Evolutionary conservation across 2,797 vertebrate genomes (phyloP).

Genomic region (Distichodus sexfasciatus): DNA sequence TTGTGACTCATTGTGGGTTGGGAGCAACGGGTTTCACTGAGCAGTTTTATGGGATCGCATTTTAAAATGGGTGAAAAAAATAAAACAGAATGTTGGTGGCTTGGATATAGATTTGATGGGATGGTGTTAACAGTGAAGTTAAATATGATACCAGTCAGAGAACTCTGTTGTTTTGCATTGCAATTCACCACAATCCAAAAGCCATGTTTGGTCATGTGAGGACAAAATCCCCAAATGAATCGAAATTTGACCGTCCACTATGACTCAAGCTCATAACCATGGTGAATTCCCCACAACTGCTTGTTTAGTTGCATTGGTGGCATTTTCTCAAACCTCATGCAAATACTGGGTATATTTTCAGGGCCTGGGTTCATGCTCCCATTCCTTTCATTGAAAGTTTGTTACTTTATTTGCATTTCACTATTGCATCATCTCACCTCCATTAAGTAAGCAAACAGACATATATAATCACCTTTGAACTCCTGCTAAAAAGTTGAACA

Average conservation of each 20-base stretch:
- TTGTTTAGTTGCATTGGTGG: constrained; percentile 42
- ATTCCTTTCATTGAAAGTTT: constrained; percentile 28
- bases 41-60: constrained; percentile 55
- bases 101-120: constrained; percentile 59
- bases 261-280: constrained; percentile 53
- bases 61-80: constrained; percentile 58
- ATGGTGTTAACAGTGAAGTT: constrained; percentile 64
- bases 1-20: constrained; percentile 30
- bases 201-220: constrained; percentile 60
- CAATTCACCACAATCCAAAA: constrained; percentile 56
- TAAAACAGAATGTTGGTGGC: constrained; percentile 55
- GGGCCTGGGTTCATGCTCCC: not conserved
- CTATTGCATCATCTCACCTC: constrained; percentile 1
- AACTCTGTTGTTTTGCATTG: constrained; percentile 67
- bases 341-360: constrained; percentile 50
- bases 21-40: constrained; percentile 47
- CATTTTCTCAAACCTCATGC: constrained; percentile 50
- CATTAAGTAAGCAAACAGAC: not conserved
- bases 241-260: constrained; percentile 55
- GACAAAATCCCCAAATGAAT: constrained; percentile 61
- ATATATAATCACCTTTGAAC: too few relatives aligned
- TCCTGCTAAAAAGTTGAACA: too few relatives aligned
- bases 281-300: constrained; percentile 25
- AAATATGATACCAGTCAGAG: constrained; percentile 59
- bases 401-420: constrained; percentile 16